phyloP scores from a whole-genome alignment of 2,797 vertebrate species.

The Platalea minor region DNA sequence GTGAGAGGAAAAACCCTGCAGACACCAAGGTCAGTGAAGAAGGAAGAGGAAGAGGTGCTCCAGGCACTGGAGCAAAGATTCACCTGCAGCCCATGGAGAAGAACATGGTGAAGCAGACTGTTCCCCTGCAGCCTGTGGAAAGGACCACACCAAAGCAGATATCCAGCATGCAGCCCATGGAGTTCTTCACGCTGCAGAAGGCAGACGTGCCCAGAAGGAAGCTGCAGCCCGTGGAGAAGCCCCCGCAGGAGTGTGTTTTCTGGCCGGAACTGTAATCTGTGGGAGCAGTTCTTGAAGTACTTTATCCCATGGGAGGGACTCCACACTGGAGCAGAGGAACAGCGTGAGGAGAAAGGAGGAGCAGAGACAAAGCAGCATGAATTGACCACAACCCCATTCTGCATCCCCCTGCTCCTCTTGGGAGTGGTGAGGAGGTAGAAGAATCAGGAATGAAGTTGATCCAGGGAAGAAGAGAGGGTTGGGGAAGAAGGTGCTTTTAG shows the following conservation, averaged over 20 bases:
- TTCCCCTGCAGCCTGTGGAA: neutral
- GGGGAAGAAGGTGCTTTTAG: neutral
- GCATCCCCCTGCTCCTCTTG: accelerated
- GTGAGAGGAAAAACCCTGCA: neutral
- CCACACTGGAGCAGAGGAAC: neutral
- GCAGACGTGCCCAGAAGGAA: neutral
- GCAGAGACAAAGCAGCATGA: accelerated
- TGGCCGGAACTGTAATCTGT: neutral
- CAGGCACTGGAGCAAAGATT: neutral
- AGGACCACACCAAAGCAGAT: neutral
- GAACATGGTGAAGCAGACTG: accelerated
- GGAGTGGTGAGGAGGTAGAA: neutral
- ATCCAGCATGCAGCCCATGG: neutral
- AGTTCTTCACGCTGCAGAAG: accelerated
- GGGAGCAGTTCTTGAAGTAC: neutral
- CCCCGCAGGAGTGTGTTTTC: accelerated
- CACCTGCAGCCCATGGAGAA: neutral
- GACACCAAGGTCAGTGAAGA: neutral
- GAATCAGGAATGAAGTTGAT: neutral
- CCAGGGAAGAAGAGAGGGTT: neutral
- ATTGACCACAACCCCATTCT: neutral
- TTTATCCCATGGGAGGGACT: neutral
- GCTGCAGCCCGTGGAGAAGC: accelerated
- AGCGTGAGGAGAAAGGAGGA: neutral
- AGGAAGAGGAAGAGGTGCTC: neutral